Evolutionary conservation across 2,888 invertebrate species (phyloP), one percentile per base, ranked within the genome.

Genomic region (Fabriciana adippe): DNA sequence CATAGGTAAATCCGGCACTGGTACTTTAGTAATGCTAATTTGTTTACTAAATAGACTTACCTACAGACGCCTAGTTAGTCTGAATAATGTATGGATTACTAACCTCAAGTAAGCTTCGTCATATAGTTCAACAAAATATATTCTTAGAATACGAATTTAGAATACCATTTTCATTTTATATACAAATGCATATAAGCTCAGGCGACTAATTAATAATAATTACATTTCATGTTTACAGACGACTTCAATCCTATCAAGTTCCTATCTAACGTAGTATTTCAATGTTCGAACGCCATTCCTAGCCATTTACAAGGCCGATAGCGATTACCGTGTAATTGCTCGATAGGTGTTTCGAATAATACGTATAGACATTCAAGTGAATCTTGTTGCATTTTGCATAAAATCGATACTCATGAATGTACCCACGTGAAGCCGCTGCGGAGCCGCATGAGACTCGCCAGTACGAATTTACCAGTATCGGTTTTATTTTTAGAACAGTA

Each of bases 371-470:
- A 86, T 87, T 86, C 86, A 86, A 89, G 89, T 90, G 90, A 92
- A 92, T 90, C 90, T 91, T 90, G 90, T 89, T 92, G 90, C 89
- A 91, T 90, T 92, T 92, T 92, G 91, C 92, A 92, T 92, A 92
- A 92, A 92, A 92, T 92, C 92, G 90, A 92, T 92, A 90, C 85
- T 88, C 90, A 87, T 89, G 91, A 92, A 91, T 90, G 89, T 85
- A 79, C 81, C 81, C 84, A 81, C 81, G 81, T 59, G 76, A 69
- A 79, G 81, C 85, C 82, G 81, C 78, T 75, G 78, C 75, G 75
- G 75, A 78, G 75, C 79, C 80, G 76, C 82, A 84, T 82, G 87
- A 87, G 86, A 85, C 82, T 85, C 83, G 79, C 81, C 82, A 79
- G 80, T 79, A 81, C 78, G 80, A 87, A 87, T 87, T 87, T 81